Percentiles rank a stretch among this genome's conserved stretches.
These are phyloP conservation scores for Pseudeuparius sepicola DNA, from an alignment of 2,888 invertebrate genomes.

Conservation along the genomic window DNA sequence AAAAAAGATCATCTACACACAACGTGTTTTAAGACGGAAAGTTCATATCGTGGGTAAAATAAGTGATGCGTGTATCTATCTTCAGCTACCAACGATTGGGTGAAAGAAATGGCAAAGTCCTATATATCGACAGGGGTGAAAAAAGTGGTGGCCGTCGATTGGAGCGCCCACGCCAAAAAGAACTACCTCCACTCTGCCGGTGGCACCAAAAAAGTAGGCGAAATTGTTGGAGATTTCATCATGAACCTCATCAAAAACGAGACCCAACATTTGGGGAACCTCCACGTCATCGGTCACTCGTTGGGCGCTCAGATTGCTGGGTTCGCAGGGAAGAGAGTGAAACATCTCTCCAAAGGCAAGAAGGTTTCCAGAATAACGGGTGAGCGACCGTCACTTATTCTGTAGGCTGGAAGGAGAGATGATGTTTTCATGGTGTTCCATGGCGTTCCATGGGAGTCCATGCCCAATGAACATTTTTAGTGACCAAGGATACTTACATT, in stretches of 20 bases:
- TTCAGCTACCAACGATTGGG: constrained; percentile 20
- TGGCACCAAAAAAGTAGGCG: constrained; percentile 23
- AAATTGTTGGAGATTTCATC: constrained; percentile 21
- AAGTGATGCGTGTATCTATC: constrained; percentile 1
- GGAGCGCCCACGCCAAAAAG: constrained; percentile 22
- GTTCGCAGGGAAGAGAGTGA: constrained; percentile 23
- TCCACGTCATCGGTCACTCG: constrained; percentile 27
- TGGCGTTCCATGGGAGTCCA: no score
- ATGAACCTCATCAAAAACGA: constrained; percentile 19
- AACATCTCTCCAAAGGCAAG: constrained; percentile 14
- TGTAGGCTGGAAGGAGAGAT: no score
- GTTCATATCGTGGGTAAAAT: neutral
- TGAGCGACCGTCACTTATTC: no score
- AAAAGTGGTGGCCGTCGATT: constrained; percentile 24
- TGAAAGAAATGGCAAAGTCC: constrained; percentile 20
- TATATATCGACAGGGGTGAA: constrained; percentile 22
- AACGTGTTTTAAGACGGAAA: neutral
- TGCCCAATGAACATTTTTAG: no score
- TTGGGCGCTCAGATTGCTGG: constrained; percentile 26
- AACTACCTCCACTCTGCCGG: constrained; percentile 23
- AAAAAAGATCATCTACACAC: no score
- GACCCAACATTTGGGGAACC: constrained; percentile 17
- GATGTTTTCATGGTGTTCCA: no score
- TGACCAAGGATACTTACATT: no score
- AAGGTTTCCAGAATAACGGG: constrained; percentile 26